Evolutionary conservation across 2,797 vertebrate genomes (phyloP), one percentile per base, ranked within the genome.

Genomic region (Novumbra hubbsi): DNA sequence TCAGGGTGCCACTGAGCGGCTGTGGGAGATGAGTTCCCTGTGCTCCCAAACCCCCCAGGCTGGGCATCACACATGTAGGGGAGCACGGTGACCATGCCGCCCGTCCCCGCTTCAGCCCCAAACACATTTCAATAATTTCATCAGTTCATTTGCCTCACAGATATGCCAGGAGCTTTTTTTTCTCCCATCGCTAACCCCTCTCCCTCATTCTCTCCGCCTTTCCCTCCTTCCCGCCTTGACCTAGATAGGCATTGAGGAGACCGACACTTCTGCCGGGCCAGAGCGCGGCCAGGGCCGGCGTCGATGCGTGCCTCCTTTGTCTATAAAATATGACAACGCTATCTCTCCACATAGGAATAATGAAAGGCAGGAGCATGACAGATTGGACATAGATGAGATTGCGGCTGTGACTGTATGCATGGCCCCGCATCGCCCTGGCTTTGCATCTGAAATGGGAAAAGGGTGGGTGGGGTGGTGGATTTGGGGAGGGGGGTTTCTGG

Each of bases 301-400:
- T 72, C 73, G 48, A 73, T 70, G 68, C 68, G 73, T 80, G 83
- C 84, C 72, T 80, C 81, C 88, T 90, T 91, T 94, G 91, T 92
- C 94, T 93, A 89, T 95, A 95, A 95, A 95, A 95, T 93, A 93
- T 88, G 91, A 92, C 92, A 67, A 80, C 80, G 88, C 92, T 92
- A 91, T 93, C 92, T 91, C 89, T 85, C 82, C 84, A 88, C 88
- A 91, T 90, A 88, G 91, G 89, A 94, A 94, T 93, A 93, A 94
- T 93, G 92, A 93, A 92, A 95, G 93, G 91, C 92, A 90, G 90
- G 89, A 90, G 85, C 92, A 92, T 90, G 91, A 90, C 92, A 94
- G 92, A 94, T 89, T 94, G 94, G 93, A 95, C 94, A 95, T 94
- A 95, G 94, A 95, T 95, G 93, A 93, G 90, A 94, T 94, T 90